phyloP scores from a whole-genome alignment of 2,888 invertebrate genomes.

The Chymomyza procnemis region DNA sequence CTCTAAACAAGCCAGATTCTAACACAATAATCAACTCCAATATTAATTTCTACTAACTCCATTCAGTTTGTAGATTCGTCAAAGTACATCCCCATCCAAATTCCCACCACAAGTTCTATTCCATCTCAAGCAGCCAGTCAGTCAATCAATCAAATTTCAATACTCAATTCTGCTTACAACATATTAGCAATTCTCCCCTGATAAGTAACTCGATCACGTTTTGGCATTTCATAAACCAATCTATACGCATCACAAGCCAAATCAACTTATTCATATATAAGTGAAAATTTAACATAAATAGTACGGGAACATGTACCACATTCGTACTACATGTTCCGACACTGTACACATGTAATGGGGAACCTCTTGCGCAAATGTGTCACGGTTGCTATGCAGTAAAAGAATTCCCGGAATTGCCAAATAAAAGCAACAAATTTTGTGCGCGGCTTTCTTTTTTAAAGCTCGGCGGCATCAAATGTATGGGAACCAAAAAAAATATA shows the following conservation, averaged over 20 bases:
- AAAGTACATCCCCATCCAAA: no score
- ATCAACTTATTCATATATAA: background rate
- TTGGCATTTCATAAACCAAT: background rate
- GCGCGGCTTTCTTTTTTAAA: constrained; percentile 9
- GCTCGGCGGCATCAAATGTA: constrained; percentile 12
- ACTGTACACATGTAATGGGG: background rate
- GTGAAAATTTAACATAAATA: background rate
- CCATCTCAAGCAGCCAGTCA: background rate
- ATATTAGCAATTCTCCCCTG: background rate
- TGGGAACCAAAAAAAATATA: constrained; percentile 8
- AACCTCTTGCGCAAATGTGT: constrained; percentile 15
- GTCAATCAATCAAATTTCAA: background rate
- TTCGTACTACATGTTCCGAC: background rate
- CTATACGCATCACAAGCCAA: background rate
- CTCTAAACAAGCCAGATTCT: no score
- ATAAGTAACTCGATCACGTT: background rate
- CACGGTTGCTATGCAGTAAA: constrained; percentile 27
- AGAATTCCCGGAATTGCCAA: constrained; percentile 34
- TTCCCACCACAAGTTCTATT: background rate
- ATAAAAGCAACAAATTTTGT: constrained; percentile 49
- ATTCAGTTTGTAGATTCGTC: no score
- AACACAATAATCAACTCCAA: no score
- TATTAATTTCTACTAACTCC: no score
- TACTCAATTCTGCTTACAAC: background rate
- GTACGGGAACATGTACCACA: no score